These are phyloP conservation scores for Dolichoris vasculosae DNA, from an alignment of 1,140 invertebrate genomes.

Conservation along the genomic window DNA sequence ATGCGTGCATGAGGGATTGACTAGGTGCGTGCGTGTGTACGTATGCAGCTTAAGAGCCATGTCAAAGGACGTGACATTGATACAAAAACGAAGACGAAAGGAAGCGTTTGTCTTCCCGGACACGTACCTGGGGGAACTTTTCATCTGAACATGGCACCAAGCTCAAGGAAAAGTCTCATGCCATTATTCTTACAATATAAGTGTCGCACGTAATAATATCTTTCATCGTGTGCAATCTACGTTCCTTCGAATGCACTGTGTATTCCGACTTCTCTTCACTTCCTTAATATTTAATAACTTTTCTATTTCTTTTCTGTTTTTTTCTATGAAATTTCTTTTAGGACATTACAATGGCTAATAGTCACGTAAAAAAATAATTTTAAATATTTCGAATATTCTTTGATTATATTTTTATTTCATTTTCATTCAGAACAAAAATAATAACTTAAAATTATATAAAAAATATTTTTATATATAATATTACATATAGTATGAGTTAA, in stretches of 20 bases:
- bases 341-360: no score
- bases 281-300: neutral
- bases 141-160: constrained; percentile 13
- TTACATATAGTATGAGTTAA: no score
- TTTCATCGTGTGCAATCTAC: neutral
- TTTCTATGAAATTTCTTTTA: no score
- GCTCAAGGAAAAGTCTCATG: neutral
- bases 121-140: constrained; percentile 40
- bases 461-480: no score
- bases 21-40: neutral
- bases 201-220: constrained; percentile 46
- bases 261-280: neutral
- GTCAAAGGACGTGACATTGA: neutral
- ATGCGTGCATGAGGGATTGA: no score
- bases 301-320: neutral
- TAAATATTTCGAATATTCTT: no score
- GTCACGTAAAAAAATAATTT: no score
- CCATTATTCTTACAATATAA: constrained; percentile 50
- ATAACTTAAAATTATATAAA: no score
- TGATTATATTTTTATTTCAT: no score
- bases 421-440: no score
- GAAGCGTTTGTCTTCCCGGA: constrained; percentile 25
- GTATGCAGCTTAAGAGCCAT: neutral
- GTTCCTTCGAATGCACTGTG: neutral
- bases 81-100: constrained; percentile 16